Evolutionary conservation across 2,888 invertebrate species (phyloP).

Genomic region (Folsomia candida): DNA sequence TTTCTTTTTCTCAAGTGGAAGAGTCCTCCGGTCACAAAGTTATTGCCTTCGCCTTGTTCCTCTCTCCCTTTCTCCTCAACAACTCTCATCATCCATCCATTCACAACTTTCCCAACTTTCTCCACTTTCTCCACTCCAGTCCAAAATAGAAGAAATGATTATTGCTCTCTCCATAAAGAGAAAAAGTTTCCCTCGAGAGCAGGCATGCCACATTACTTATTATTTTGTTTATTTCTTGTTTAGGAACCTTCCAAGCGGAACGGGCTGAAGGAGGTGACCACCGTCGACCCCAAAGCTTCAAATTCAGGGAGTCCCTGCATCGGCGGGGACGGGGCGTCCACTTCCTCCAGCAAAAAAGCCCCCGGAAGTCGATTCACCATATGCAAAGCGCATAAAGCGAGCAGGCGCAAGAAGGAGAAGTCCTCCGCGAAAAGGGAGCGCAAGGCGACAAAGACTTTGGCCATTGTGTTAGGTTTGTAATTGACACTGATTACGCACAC

Average conservation of each 20-base stretch:
- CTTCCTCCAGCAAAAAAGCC: slow-evolving; percentile 67
- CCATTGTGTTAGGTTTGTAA: slow-evolving; percentile 90
- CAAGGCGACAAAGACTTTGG: slow-evolving; percentile 97
- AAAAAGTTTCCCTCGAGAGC: background rate
- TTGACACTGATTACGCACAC: background rate
- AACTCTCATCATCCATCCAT: no score
- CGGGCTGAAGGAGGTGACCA: slow-evolving; percentile 31
- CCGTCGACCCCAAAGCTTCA: slow-evolving; percentile 35
- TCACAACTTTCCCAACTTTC: background rate
- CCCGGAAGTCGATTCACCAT: slow-evolving; percentile 73
- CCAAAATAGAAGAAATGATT: background rate
- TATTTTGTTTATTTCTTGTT: background rate
- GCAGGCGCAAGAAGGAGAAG: slow-evolving; percentile 90
- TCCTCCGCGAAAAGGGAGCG: slow-evolving; percentile 91
- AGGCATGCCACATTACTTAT: no score
- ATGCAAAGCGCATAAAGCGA: slow-evolving; percentile 90
- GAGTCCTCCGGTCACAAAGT: background rate
- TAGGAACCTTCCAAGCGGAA: slow-evolving; percentile 47
- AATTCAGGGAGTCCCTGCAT: no score
- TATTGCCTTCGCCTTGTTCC: background rate
- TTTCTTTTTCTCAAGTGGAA: background rate
- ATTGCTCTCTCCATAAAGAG: background rate
- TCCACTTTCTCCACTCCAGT: background rate
- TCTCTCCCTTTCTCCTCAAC: no score
- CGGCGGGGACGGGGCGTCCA: slow-evolving; percentile 49